A percentile compares a stretch with the other conserved stretches of the same genome.
phyloP scores from a whole-genome alignment of 92 coral and sea anemone genomes.

The Paramuricea clavata region DNA sequence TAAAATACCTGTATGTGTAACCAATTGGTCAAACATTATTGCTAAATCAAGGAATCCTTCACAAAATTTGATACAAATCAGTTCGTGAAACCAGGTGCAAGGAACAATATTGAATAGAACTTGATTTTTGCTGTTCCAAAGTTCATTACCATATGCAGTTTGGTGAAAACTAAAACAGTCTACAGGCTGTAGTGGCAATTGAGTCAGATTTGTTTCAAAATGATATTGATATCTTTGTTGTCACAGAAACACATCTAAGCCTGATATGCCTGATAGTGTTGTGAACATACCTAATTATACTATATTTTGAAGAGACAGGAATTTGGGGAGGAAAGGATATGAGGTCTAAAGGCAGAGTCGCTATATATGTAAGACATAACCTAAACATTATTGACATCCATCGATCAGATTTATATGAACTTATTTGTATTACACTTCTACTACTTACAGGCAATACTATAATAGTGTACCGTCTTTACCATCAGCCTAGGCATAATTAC shows the following conservation, averaged over 20 bases:
- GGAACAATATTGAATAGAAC: too few relatives aligned
- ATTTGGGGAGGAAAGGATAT: slow-evolving; percentile 41
- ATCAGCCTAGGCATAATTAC: slow-evolving; percentile 49
- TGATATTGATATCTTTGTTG: slow-evolving; percentile 34
- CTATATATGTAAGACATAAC: slow-evolving; percentile 13
- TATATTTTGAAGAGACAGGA: slow-evolving; percentile 44
- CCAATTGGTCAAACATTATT: too few relatives aligned
- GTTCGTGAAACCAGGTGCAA: too few relatives aligned
- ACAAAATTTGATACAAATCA: too few relatives aligned
- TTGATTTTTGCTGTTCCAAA: slow-evolving; percentile 52
- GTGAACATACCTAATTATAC: slow-evolving; percentile 34
- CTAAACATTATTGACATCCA: slow-evolving; percentile 29
- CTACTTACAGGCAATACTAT: neutral
- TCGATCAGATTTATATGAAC: slow-evolving; percentile 37
- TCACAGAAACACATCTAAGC: slow-evolving; percentile 54
- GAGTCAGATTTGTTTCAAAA: slow-evolving; percentile 26
- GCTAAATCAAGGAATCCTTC: too few relatives aligned
- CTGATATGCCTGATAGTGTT: slow-evolving; percentile 27
- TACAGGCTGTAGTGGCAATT: slow-evolving; percentile 30
- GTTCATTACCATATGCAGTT: slow-evolving; percentile 38
- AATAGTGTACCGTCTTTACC: slow-evolving; percentile 27
- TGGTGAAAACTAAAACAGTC: slow-evolving; percentile 31
- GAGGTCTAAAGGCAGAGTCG: slow-evolving; percentile 40
- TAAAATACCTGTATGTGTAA: too few relatives aligned
- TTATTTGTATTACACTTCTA: neutral